These are phyloP conservation scores for Synergus itoensis DNA, from an alignment of 2,888 invertebrate genomes.

Conservation along the genomic window DNA sequence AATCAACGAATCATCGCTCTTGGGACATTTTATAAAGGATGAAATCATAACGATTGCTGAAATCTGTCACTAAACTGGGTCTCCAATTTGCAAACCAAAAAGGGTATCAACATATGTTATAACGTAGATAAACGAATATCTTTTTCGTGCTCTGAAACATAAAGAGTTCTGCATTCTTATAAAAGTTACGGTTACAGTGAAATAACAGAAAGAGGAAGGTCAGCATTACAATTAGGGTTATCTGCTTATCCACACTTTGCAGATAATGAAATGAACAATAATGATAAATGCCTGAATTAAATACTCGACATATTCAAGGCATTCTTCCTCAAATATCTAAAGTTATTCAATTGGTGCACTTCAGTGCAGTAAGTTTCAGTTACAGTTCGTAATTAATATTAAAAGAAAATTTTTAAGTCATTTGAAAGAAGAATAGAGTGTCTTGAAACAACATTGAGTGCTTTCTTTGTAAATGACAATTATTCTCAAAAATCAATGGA, in stretches of 20 bases:
- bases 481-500: neutral
- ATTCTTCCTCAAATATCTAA: neutral
- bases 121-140: neutral
- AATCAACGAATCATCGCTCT: neutral
- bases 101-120: neutral
- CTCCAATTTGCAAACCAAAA: neutral
- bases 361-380: neutral
- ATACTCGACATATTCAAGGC: neutral
- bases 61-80: neutral
- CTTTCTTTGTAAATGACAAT: neutral
- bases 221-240: neutral
- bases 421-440: neutral
- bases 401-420: neutral
- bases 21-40: no score
- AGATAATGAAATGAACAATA: neutral
- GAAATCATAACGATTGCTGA: neutral
- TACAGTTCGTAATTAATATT: no score
- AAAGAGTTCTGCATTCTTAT: neutral
- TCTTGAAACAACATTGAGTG: neutral
- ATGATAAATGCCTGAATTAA: neutral
- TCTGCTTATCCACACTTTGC: neutral
- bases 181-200: neutral
- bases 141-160: neutral
- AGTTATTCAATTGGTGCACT: neutral
- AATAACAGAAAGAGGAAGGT: neutral